A percentile compares a stretch with the other conserved stretches of the same genome.
Evolutionary conservation across 1,140 invertebrate species (phyloP).

Genomic region (Lepidurus arcticus): DNA sequence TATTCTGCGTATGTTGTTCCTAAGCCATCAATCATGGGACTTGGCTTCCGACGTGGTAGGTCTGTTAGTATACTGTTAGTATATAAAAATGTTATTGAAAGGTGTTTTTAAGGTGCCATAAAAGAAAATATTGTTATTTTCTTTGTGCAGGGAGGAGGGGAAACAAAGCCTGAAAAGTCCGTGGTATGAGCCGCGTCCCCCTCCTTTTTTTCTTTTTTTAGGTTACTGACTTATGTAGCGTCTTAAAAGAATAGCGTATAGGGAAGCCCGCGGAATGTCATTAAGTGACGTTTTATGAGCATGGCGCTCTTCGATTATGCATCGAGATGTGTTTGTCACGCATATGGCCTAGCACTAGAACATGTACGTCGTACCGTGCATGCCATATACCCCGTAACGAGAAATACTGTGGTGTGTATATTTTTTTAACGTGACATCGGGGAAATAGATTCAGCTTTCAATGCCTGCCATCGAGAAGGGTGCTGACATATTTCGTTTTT

Average conservation of each 20-base stretch:
- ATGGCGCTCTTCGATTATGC: constrained; percentile 14
- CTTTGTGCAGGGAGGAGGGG: neutral
- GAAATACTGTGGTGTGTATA: neutral
- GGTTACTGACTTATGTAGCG: neutral
- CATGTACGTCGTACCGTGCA: neutral
- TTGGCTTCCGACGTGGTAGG: neutral
- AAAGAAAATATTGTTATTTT: neutral
- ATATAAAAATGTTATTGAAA: neutral
- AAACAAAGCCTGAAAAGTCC: neutral
- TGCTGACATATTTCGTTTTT: neutral
- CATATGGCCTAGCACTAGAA: neutral
- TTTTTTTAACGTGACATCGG: neutral
- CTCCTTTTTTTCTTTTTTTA: neutral
- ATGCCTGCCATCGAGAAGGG: neutral
- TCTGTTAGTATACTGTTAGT: neutral
- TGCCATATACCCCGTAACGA: too few species aligned
- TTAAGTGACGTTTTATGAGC: neutral
- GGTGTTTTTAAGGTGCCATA: neutral
- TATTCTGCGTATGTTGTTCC: neutral
- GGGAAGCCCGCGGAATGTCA: neutral
- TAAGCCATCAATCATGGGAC: neutral
- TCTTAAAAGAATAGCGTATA: neutral
- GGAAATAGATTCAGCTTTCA: neutral
- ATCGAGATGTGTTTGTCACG: constrained; percentile 15
- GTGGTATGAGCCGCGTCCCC: neutral